A percentile compares a stretch with the other conserved stretches of the same genome.
Evolutionary conservation across 1,140 invertebrate species (phyloP).

Genomic region (Ruditapes philippinarum): DNA sequence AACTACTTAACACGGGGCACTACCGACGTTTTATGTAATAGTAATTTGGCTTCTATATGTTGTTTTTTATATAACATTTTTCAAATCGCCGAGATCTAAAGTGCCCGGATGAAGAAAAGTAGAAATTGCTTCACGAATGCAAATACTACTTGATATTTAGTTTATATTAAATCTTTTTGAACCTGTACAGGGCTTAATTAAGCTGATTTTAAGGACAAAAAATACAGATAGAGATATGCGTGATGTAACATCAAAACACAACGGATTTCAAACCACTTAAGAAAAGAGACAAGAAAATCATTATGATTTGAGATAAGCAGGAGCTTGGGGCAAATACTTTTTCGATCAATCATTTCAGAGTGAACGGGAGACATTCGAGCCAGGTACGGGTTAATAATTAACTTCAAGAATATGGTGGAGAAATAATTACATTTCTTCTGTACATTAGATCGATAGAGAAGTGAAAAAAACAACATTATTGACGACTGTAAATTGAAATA

Average conservation of each 20-base stretch:
- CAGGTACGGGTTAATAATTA: slow-evolving; percentile 42
- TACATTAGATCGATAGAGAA: background rate
- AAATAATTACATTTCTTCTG: background rate
- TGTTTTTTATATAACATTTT: background rate
- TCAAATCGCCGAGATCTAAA: slow-evolving; percentile 5
- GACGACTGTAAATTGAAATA: too few species aligned
- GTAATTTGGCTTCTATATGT: background rate
- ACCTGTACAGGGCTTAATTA: slow-evolving; percentile 20
- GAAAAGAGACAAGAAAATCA: slow-evolving; percentile 43
- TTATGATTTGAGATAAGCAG: slow-evolving; percentile 50
- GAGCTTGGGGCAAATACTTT: slow-evolving; percentile 6
- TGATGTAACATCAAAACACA: slow-evolving; percentile 49
- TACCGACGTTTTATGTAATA: background rate
- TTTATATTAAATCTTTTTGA: slow-evolving; percentile 39
- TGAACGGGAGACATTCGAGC: background rate
- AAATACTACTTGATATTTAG: background rate
- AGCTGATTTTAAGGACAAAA: slow-evolving; percentile 39
- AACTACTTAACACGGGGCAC: background rate
- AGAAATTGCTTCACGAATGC: background rate
- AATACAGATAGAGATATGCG: slow-evolving; percentile 14
- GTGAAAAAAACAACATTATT: too few species aligned
- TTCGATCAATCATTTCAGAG: slow-evolving; percentile 22
- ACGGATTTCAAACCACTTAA: slow-evolving; percentile 47
- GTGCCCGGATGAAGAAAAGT: background rate
- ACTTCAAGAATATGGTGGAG: background rate